Evolutionary conservation across 2,888 invertebrate genomes (phyloP), one percentile per base, ranked within the genome.

Genomic region (Trypoxylon attenuatum): DNA sequence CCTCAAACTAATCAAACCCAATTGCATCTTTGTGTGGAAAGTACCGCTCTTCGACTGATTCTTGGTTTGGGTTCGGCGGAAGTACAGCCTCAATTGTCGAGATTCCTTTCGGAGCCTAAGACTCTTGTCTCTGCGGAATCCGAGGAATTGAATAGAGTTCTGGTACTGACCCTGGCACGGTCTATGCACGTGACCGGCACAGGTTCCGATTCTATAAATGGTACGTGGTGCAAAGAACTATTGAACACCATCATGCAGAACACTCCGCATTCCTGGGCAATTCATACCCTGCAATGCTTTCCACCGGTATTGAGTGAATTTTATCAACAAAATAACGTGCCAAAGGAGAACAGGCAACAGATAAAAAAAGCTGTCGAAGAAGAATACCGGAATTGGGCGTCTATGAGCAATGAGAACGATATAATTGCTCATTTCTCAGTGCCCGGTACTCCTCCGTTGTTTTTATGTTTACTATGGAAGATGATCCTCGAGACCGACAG

Each of bases 351-450:
- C 84, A 97, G 97, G 82, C 94, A 94, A 80, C 91, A 95, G 69
- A 88, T 98, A 0, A 97, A 96, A 87, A 96, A 96, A 88, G 94
- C 95, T 0, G 96, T 97, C 0, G 97, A 97, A 80, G 96, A 97
- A 82, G 98, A 98, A 83, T 98, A 97, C 83, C 90, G 97, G 69
- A 98, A 97, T 85, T 98, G 97, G 97, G 94, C 94, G 41, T 95
- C 96, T 0, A 98, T 98, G 97, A 96, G 94, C 41, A 98, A 97
- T 87, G 98, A 98, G 84, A 96, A 96, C 84, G 98, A 98, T 84
- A 96, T 97, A 38, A 96, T 98, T 79, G 94, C 96, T 0, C 98
- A 98, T 87, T 98, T 98, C 85, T 96, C 97, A 0, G 94, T 96
- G 15, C 94, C 95, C n/a, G 95, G 95, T 38, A 96, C 96, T 2